These are phyloP conservation scores for Platysteira castanea DNA, from an alignment of 2,113 vertebrate species.

Conservation along the genomic window DNA sequence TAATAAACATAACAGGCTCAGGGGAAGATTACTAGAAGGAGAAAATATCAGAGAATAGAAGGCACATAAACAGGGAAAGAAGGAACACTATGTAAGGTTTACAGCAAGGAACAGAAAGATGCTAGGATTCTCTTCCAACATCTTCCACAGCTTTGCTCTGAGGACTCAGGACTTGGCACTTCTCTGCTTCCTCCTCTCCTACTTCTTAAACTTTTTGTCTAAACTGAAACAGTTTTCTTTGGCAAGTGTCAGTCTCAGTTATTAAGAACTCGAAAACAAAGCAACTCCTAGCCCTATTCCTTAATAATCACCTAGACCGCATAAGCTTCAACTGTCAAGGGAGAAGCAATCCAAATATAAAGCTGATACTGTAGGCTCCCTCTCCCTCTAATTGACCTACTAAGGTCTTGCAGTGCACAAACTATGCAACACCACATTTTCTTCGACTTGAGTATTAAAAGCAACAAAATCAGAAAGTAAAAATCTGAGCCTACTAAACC, in stretches of 20 bases:
- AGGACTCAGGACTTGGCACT: not conserved
- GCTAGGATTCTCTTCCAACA: not conserved
- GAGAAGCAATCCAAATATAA: not conserved
- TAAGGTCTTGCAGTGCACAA: not conserved
- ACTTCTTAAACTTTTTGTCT: not conserved
- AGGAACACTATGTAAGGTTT: not conserved
- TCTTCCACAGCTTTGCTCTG: not conserved
- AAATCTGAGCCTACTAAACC: not conserved
- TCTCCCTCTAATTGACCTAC: not conserved
- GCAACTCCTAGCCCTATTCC: not conserved
- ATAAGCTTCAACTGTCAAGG: not conserved
- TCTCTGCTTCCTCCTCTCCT: not conserved
- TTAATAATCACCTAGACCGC: not conserved
- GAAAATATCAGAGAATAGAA: not conserved
- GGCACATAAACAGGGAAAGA: not conserved
- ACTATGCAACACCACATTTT: not conserved
- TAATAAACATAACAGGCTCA: not conserved
- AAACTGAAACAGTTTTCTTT: not conserved
- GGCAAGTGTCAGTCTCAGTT: not conserved
- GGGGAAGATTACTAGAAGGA: not conserved
- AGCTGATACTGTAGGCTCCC: not conserved
- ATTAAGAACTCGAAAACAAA: not conserved
- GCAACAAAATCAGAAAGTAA: not conserved
- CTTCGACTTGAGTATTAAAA: not conserved
- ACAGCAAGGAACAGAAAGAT: not conserved